Percentiles rank a stretch among this genome's conserved stretches.
Evolutionary conservation across 2,113 vertebrate genomes (phyloP).

Genomic region (Perca fluviatilis): DNA sequence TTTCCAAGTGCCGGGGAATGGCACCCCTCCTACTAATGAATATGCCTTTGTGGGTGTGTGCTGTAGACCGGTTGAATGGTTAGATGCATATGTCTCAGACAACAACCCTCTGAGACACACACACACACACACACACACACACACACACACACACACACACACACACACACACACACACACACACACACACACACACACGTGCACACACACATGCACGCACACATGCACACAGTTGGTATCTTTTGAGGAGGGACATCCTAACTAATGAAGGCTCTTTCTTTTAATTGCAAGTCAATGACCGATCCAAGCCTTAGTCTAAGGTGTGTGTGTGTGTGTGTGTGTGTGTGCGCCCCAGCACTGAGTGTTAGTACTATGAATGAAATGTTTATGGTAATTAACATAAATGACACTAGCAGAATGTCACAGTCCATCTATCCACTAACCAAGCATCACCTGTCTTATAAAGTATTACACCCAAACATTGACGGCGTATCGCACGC

Average conservation of each 20-base stretch:
- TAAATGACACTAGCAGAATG: constrained; percentile 11
- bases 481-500: not conserved
- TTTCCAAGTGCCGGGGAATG: constrained; percentile 61
- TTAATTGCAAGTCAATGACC: constrained; percentile 73
- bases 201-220: constrained; percentile 28
- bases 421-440: constrained; percentile 29
- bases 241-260: constrained; percentile 46
- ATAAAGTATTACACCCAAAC: constrained; percentile 1
- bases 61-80: constrained; percentile 40
- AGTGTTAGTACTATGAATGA: constrained; percentile 44
- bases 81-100: constrained; percentile 54
- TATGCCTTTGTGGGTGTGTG: constrained; percentile 40
- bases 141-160: constrained; percentile 6
- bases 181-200: constrained; percentile 12
- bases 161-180: not conserved
- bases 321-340: constrained; percentile 27
- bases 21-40: constrained; percentile 63
- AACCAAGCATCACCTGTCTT: constrained; percentile 33
- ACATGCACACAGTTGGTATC: constrained; percentile 35
- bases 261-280: constrained; percentile 64
- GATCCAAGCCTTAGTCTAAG: constrained; percentile 52
- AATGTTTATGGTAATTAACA: constrained; percentile 37
- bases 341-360: not conserved
- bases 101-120: constrained; percentile 19
- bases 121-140: constrained; percentile 1